phyloP scores from a whole-genome alignment of 2,888 invertebrate genomes.

The Lithodes maja region DNA sequence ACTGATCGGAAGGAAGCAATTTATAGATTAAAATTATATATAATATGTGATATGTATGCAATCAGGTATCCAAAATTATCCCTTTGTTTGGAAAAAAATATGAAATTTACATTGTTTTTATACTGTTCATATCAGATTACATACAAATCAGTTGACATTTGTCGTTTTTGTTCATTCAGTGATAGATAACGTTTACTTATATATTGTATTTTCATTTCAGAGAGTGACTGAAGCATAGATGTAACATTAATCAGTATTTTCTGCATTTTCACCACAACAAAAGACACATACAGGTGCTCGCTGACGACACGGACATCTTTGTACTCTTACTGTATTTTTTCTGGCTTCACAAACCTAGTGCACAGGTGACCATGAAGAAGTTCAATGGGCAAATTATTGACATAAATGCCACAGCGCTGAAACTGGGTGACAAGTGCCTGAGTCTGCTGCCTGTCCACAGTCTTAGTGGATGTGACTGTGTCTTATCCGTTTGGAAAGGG shows the following conservation, averaged over 20 bases:
- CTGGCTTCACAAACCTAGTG: constrained; percentile 4
- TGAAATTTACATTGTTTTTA: too few relatives aligned
- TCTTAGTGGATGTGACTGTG: constrained; percentile 13
- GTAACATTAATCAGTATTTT: neutral
- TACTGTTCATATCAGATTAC: too few relatives aligned
- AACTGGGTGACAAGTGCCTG: constrained; percentile 11
- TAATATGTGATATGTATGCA: too few relatives aligned
- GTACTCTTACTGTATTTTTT: neutral
- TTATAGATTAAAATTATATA: too few relatives aligned
- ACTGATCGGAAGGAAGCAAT: too few relatives aligned
- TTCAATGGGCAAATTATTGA: constrained; percentile 21
- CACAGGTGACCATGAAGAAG: constrained; percentile 15
- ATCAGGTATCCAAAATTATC: too few relatives aligned
- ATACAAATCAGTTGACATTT: too few relatives aligned
- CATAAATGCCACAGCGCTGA: neutral
- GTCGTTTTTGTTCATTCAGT: too few relatives aligned
- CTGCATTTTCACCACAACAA: neutral
- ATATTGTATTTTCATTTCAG: too few relatives aligned
- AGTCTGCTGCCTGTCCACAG: constrained; percentile 15
- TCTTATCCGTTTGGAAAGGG: neutral
- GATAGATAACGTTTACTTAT: too few relatives aligned
- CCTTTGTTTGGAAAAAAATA: too few relatives aligned
- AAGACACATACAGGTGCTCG: neutral
- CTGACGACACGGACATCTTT: constrained; percentile 27
- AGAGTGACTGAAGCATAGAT: neutral